These are phyloP conservation scores for Schlechtendalia chinensis DNA, from an alignment of 1,140 invertebrate genomes.

Conservation along the genomic window DNA sequence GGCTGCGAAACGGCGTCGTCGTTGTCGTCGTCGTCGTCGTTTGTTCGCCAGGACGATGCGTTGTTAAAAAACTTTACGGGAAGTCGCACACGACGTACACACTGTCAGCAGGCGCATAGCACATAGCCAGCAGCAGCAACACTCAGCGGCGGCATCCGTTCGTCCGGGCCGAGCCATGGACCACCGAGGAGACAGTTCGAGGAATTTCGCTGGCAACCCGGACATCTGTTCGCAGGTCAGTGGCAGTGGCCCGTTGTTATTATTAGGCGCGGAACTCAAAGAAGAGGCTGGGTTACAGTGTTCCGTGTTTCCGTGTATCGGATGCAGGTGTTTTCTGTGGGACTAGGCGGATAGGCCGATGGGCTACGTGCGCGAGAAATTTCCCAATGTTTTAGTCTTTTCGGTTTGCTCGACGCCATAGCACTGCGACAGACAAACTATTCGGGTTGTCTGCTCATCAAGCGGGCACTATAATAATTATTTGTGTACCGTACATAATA, in stretches of 20 bases:
- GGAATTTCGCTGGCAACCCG: slow-evolving; percentile 34
- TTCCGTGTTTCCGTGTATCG: too few relatives aligned
- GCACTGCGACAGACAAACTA: background rate
- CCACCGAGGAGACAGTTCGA: background rate
- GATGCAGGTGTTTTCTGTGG: background rate
- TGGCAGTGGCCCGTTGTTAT: background rate
- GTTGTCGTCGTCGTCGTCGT: background rate
- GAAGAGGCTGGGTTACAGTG: background rate
- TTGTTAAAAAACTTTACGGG: too few relatives aligned
- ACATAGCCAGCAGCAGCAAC: too few relatives aligned
- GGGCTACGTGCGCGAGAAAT: too few relatives aligned
- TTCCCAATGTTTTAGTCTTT: too few relatives aligned
- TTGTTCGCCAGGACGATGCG: too few relatives aligned
- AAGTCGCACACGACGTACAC: too few relatives aligned
- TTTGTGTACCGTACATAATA: background rate
- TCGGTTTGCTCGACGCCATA: background rate
- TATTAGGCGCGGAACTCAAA: background rate
- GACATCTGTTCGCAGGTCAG: slow-evolving; percentile 46
- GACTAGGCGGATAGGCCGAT: background rate
- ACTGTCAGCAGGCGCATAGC: too few relatives aligned
- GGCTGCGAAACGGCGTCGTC: background rate
- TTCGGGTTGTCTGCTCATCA: background rate
- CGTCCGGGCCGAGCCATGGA: background rate
- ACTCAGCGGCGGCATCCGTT: background rate
- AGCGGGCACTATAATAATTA: background rate